Evolutionary conservation across 2,797 vertebrate species (phyloP).

Genomic region (Pseudochirops cupreus): DNA sequence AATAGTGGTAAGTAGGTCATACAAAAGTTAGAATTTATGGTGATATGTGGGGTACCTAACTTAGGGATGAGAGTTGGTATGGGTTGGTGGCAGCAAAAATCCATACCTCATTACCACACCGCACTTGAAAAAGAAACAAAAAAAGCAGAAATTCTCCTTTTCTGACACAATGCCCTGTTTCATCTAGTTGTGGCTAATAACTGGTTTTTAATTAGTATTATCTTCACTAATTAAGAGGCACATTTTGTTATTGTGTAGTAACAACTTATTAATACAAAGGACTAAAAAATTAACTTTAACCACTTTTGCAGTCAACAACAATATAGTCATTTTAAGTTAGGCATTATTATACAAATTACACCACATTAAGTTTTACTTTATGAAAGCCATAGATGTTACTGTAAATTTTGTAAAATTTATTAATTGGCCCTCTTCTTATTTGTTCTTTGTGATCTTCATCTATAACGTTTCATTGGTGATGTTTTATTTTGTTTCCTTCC

Average conservation of each 20-base stretch:
- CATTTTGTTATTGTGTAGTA: too few species aligned
- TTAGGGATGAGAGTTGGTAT: background rate
- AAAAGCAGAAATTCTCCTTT: background rate
- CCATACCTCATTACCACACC: background rate
- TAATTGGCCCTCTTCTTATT: background rate
- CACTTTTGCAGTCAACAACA: too few species aligned
- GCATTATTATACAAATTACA: too few species aligned
- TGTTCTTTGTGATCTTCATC: background rate
- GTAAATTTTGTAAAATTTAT: background rate
- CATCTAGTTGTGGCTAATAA: background rate
- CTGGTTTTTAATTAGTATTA: too few species aligned
- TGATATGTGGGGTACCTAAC: rapidly evolving
- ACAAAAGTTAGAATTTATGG: background rate
- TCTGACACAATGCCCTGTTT: background rate
- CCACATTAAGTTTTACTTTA: too few species aligned
- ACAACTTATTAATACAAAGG: too few species aligned
- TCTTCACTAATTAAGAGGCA: too few species aligned
- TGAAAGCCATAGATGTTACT: too few species aligned
- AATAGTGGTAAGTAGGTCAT: slow-evolving; percentile 91
- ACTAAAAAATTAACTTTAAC: too few species aligned
- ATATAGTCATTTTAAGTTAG: too few species aligned
- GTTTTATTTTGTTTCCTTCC: background rate
- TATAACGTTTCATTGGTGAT: background rate
- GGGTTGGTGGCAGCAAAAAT: background rate
- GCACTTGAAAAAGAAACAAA: background rate